phyloP scores from a whole-genome alignment of 2,113 vertebrate species.

The Dromaius novaehollandiae region DNA sequence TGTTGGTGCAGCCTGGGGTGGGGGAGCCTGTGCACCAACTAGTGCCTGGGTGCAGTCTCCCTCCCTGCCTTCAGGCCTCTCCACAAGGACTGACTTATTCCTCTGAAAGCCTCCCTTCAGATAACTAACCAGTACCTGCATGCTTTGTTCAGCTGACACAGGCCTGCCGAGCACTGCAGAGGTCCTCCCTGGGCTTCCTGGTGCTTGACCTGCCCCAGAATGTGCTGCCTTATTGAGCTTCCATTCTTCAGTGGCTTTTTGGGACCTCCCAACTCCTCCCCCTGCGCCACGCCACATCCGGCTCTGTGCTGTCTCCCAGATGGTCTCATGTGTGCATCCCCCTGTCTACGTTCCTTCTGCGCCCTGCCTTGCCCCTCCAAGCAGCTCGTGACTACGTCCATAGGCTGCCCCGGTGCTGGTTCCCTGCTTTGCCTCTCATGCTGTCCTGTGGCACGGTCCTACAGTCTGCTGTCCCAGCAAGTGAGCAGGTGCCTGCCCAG shows the following conservation, averaged over 20 bases:
- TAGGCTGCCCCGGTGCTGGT: background rate
- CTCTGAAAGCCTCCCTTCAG: background rate
- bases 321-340: background rate
- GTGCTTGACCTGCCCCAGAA: background rate
- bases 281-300: background rate
- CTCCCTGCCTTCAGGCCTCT: background rate
- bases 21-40: rapidly evolving
- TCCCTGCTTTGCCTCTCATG: background rate
- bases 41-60: background rate
- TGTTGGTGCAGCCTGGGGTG: background rate
- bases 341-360: background rate
- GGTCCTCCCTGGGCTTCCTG: background rate
- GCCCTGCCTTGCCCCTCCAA: background rate
- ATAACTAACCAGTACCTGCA: background rate
- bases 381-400: background rate
- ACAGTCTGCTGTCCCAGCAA: background rate
- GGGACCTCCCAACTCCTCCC: background rate
- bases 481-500: background rate
- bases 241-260: background rate
- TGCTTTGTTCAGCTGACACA: background rate
- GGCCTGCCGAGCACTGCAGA: background rate
- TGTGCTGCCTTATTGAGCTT: background rate
- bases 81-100: background rate
- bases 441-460: background rate
- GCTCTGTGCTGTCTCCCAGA: background rate